Base-by-base conservation (phyloP, 2,888 invertebrate genomes). In the Branchellion lobata region DNA sequence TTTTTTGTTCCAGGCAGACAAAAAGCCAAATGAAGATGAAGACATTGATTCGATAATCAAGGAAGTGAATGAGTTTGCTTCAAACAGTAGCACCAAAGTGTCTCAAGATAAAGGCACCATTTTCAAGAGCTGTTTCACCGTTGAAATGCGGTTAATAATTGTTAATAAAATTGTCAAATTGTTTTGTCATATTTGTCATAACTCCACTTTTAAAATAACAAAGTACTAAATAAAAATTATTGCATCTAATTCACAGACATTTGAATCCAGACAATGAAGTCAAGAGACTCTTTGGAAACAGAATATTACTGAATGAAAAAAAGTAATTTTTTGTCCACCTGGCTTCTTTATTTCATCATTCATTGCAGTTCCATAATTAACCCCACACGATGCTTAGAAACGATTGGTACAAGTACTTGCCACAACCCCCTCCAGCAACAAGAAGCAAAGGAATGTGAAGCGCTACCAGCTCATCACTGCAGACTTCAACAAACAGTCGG, bases 231-330 rank as follows among this genome's bases (percentile, higher is more conserved):
- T n/a, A n/a, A n/a, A n/a, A n/a, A 24, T 57, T 18, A 24, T 57
- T n/a, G 3, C 21, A 57, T n/a, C 21, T 57, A 3, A 57, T 57
- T 57, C 73, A 27, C 51, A 81, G 81, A 80, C 53, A 92, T 86
- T 88, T 94, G 31, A 93, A 93, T 88, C 91, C 92, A 18, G 92
- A 92, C 82, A 92, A 92, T 88, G 94, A 94, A 88, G 89, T 94
- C 86, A 92, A 92, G 81, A 90, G 91, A 85, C 93, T 93, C 85
- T 94, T 94, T 89, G 93, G 94, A 31, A 91, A 92, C 29, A 91
- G 92, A 87, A 92, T 92, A 78, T 90, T 93, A 31, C 92, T 92
- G 87, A 90, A 91, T 78, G 92, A 92, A 86, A 88, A 89, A 82
- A 88, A 86, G 89, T 89, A 84, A 78, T 75, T 69, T 34, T 34